These are phyloP conservation scores for Ochropleura plecta DNA, from an alignment of 2,888 invertebrate species.

Conservation along the genomic window DNA sequence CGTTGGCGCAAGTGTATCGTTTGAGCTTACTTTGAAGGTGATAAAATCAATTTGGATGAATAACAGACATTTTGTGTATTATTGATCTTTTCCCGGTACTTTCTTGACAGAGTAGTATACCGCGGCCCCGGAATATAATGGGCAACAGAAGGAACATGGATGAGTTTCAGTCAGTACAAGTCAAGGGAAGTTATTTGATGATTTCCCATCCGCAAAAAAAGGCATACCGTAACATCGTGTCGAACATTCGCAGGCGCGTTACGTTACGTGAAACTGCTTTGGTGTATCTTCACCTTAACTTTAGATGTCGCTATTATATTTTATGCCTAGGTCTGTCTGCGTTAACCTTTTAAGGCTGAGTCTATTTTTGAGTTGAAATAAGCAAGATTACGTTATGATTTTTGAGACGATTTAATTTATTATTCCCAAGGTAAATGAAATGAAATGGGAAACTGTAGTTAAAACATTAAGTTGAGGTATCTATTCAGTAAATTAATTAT, in stretches of 20 bases:
- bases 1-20: too few relatives aligned
- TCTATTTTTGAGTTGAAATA: conserved; percentile 35
- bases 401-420: conserved; percentile 23
- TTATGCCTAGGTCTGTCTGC: conserved; percentile 14
- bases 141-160: too few relatives aligned
- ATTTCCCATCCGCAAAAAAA: too few relatives aligned
- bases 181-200: too few relatives aligned
- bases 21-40: too few relatives aligned
- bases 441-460: neutral
- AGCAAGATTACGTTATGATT: conserved; percentile 2
- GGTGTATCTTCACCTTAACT: neutral
- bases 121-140: too few relatives aligned
- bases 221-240: neutral
- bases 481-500: neutral
- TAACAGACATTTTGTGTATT: too few relatives aligned
- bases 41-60: too few relatives aligned
- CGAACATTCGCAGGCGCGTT: neutral
- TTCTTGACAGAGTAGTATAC: too few relatives aligned
- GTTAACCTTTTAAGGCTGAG: conserved; percentile 17
- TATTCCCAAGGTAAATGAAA: neutral
- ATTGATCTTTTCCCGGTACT: too few relatives aligned
- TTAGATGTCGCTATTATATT: conserved; percentile 32
- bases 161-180: too few relatives aligned
- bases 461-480: neutral
- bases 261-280: neutral